These are phyloP conservation scores for Hemicrepidius hirtus DNA, from an alignment of 2,888 invertebrate species.

Conservation along the genomic window DNA sequence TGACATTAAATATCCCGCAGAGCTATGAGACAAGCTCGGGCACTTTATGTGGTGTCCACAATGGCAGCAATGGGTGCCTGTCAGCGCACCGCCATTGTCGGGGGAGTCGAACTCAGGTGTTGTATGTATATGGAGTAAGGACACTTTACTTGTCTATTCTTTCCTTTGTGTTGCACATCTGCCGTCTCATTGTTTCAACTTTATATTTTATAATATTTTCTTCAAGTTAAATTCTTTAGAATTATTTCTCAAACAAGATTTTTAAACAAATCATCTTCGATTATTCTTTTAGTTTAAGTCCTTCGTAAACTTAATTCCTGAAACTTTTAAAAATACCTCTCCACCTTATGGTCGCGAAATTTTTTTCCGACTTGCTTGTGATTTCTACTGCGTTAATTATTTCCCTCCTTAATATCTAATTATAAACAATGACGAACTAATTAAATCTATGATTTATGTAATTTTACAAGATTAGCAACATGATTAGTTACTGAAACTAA, in stretches of 20 bases:
- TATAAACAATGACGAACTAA: too few species aligned
- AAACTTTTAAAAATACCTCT: too few species aligned
- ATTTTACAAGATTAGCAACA: slow-evolving; percentile 17
- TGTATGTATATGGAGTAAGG: neutral
- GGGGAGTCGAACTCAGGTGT: slow-evolving; percentile 55
- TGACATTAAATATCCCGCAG: slow-evolving; percentile 64
- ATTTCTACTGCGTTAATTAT: too few species aligned
- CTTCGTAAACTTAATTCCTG: too few species aligned
- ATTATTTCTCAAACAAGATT: too few species aligned
- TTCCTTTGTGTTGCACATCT: slow-evolving; percentile 13
- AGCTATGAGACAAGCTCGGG: slow-evolving; percentile 62
- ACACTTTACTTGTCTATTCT: slow-evolving; percentile 5
- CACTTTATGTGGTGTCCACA: slow-evolving; percentile 62
- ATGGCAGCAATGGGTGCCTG: slow-evolving; percentile 58
- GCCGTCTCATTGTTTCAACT: neutral
- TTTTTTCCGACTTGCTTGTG: too few species aligned
- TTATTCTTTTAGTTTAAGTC: too few species aligned
- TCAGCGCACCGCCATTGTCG: slow-evolving; percentile 60
- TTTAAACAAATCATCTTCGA: too few species aligned
- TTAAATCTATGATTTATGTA: too few species aligned
- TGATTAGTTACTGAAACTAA: slow-evolving; percentile 31
- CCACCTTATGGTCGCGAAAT: too few species aligned
- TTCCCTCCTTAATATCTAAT: too few species aligned
- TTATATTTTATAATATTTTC: neutral
- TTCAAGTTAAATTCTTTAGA: neutral